phyloP scores from a whole-genome alignment of 2,113 vertebrate species.

The Eublepharis macularius region DNA sequence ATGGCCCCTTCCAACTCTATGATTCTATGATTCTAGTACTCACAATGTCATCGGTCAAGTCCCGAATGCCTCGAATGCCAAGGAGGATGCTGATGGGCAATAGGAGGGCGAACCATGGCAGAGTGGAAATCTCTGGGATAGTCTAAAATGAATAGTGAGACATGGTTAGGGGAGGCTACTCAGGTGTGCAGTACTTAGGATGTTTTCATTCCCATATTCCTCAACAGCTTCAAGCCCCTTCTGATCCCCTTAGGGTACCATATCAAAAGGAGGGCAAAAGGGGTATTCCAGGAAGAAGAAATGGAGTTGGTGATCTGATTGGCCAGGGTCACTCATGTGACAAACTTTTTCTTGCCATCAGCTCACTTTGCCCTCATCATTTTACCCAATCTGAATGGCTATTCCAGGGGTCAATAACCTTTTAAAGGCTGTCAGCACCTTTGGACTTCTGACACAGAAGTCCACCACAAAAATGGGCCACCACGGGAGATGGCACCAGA shows the following conservation, averaged over 20 bases:
- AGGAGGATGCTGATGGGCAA: conserved; percentile 82
- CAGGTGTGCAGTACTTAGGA: too few species aligned
- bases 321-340: not conserved
- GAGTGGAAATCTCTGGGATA: conserved; percentile 84
- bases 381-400: not conserved
- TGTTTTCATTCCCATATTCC: not conserved
- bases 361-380: not conserved
- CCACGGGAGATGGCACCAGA: too few species aligned
- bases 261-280: not conserved
- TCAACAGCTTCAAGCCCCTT: not conserved
- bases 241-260: not conserved
- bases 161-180: not conserved
- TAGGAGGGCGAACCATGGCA: conserved; percentile 90
- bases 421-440: too few species aligned
- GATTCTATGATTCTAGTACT: too few species aligned
- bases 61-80: conserved; percentile 80
- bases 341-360: not conserved
- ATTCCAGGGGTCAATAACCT: too few species aligned
- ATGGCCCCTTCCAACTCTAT: too few species aligned
- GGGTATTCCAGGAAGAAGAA: not conserved
- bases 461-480: too few species aligned
- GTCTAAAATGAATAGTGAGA: conserved; percentile 72
- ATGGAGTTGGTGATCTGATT: not conserved
- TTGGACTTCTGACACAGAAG: too few species aligned
- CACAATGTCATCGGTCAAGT: conserved; percentile 87